These are phyloP conservation scores for Aepyceros melampus DNA, from an alignment of 2,113 vertebrate genomes.

Conservation along the genomic window DNA sequence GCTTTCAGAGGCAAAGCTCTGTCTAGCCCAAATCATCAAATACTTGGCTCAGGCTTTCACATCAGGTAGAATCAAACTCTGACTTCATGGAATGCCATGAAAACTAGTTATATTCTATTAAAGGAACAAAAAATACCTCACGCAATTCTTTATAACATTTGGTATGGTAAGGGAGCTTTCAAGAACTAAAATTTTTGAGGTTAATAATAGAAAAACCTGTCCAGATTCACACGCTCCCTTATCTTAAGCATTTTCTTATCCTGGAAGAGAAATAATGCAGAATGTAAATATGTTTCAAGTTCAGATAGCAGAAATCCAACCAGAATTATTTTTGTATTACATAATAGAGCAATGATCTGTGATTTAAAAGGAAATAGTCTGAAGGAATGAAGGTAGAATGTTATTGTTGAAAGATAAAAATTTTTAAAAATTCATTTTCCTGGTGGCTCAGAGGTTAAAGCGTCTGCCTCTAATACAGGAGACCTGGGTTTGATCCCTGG, in stretches of 20 bases:
- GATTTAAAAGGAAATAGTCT: neutral
- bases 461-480: too few species aligned
- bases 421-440: too few species aligned
- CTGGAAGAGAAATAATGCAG: neutral
- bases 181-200: neutral
- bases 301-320: neutral
- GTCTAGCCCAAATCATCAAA: neutral
- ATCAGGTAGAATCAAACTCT: neutral
- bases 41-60: neutral
- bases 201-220: neutral
- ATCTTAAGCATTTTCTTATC: neutral
- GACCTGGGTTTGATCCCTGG: too few species aligned
- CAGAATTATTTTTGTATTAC: neutral
- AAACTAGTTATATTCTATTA: neutral
- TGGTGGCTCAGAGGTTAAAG: too few species aligned
- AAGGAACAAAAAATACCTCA: neutral
- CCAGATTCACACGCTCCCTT: neutral
- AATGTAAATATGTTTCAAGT: neutral
- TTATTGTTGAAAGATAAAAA: neutral
- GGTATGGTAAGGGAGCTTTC: neutral
- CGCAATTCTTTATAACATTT: neutral
- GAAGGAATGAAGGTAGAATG: neutral
- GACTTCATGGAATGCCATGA: neutral
- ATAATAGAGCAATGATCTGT: neutral
- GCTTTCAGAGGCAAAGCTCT: neutral